These are phyloP conservation scores for Nesidiocoris tenuis DNA, from an alignment of 2,888 invertebrate genomes.

Conservation along the genomic window DNA sequence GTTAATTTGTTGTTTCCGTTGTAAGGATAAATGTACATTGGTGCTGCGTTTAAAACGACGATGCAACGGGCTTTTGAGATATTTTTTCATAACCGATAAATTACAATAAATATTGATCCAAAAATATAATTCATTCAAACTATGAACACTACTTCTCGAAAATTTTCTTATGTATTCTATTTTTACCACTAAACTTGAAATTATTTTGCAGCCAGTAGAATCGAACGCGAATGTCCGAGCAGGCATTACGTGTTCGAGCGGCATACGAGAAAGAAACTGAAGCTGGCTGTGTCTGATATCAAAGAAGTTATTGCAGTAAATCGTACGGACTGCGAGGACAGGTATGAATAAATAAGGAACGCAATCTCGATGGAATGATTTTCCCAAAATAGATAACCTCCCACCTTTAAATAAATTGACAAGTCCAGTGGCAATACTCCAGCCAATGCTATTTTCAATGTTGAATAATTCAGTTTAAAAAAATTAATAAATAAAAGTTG, in stretches of 20 bases:
- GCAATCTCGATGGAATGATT: too few relatives aligned
- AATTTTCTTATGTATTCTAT: too few relatives aligned
- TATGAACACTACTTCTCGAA: too few relatives aligned
- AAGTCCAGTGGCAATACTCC: neutral
- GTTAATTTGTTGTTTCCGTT: too few relatives aligned
- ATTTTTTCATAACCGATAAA: too few relatives aligned
- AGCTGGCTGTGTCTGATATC: constrained; percentile 74
- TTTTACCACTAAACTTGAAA: too few relatives aligned
- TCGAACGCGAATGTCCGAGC: constrained; percentile 85
- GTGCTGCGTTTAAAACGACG: too few relatives aligned
- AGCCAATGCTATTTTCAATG: neutral
- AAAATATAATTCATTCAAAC: too few relatives aligned
- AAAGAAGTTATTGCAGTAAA: constrained; percentile 84
- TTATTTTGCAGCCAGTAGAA: constrained; percentile 72
- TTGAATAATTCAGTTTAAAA: neutral
- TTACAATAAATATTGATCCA: too few relatives aligned
- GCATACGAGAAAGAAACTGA: constrained; percentile 79
- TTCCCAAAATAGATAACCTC: neutral
- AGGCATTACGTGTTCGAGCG: constrained; percentile 85
- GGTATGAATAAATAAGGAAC: too few relatives aligned
- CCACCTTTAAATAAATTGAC: neutral
- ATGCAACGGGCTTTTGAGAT: too few relatives aligned
- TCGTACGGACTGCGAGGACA: constrained; percentile 85
- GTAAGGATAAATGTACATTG: too few relatives aligned
- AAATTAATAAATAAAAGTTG: neutral